Conservation (phyloP, 1,140 invertebrate genomes). For the Caenorhabditis elegans region WBcel235 BX284605.5:9126501-9127000, state of each 20-base stretch:
- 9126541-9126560: neutral
- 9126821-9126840: neutral
- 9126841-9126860: neutral
- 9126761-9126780: neutral
- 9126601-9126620: neutral
- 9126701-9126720: neutral
- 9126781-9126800: neutral
- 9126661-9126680: neutral
- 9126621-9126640: neutral
- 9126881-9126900: neutral
- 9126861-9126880: neutral
- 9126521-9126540: too few relatives aligned
- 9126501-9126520: too few relatives aligned
- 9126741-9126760: neutral
- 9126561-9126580: neutral
- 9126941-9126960: neutral
- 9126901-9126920: neutral
- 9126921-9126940: neutral
- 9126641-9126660: neutral
- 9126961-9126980: neutral
- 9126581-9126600: neutral
- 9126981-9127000: neutral
- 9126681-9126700: neutral
- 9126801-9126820: neutral
- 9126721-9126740: constrained; percentile 2